These are phyloP conservation scores for Noctua janthe DNA, from an alignment of 2,888 invertebrate species.

Conservation along the genomic window DNA sequence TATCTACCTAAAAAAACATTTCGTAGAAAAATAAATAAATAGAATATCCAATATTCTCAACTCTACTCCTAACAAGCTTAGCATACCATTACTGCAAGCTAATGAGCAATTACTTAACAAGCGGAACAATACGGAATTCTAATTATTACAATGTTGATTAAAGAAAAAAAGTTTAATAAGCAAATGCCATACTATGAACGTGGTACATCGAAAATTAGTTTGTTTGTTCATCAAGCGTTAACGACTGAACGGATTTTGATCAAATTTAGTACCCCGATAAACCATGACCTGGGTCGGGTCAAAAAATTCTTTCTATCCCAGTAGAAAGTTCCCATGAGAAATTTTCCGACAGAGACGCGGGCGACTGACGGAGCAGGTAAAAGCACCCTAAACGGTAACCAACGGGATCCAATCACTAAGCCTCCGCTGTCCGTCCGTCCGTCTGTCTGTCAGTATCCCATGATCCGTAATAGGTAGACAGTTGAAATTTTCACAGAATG, in stretches of 20 bases:
- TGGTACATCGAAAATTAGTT: neutral
- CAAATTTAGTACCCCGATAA: neutral
- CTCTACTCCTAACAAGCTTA: conserved; percentile 7
- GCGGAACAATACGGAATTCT: conserved; percentile 21
- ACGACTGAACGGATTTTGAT: neutral
- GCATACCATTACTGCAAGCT: neutral
- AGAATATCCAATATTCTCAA: conserved; percentile 5
- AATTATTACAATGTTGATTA: conserved; percentile 20
- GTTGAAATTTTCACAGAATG: too few species aligned
- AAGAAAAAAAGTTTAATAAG: neutral
- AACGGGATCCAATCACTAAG: too few species aligned
- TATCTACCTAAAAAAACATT: neutral
- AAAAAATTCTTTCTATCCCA: neutral
- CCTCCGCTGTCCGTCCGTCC: too few species aligned
- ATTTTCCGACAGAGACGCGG: neutral
- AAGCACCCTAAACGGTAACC: too few species aligned
- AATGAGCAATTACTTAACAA: conserved; percentile 51
- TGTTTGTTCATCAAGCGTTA: neutral
- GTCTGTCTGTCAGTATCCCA: too few species aligned
- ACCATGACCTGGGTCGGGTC: neutral
- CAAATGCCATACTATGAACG: neutral
- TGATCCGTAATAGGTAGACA: too few species aligned
- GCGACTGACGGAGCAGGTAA: too few species aligned
- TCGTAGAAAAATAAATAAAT: too few species aligned
- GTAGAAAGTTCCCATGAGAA: neutral